These are phyloP conservation scores for Piscicola geometra DNA, from an alignment of 2,888 invertebrate species.

Conservation along the genomic window DNA sequence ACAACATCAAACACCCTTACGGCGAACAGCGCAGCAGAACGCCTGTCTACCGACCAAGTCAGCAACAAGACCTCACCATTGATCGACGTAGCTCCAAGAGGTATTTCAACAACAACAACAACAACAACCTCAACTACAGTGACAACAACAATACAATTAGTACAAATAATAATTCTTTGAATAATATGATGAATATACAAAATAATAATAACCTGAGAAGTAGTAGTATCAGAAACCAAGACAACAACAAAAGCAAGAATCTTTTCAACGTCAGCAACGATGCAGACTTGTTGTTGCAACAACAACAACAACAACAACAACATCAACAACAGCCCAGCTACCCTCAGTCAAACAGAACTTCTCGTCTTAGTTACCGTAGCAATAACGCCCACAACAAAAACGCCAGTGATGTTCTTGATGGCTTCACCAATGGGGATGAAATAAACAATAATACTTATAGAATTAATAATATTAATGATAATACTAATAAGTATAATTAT, in stretches of 20 bases:
- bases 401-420: too few species aligned
- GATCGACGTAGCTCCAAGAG: constrained; percentile 7
- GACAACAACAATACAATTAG: too few species aligned
- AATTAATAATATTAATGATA: too few species aligned
- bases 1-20: neutral
- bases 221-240: neutral
- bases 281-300: neutral
- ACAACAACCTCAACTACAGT: too few species aligned
- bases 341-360: too few species aligned
- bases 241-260: neutral
- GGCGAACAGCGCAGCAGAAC: constrained; percentile 16
- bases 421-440: too few species aligned
- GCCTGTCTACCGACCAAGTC: constrained; percentile 24
- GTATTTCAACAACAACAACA: neutral
- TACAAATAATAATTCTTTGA: too few species aligned
- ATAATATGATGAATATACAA: too few species aligned
- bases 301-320: neutral
- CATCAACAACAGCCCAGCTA: neutral
- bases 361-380: too few species aligned
- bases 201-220: neutral
- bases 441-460: too few species aligned
- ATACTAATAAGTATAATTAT: too few species aligned
- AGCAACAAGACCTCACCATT: neutral
- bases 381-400: too few species aligned
- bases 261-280: neutral